These are phyloP conservation scores for Hozukius guyotensis DNA, from an alignment of 2,797 vertebrate genomes.

Conservation along the genomic window DNA sequence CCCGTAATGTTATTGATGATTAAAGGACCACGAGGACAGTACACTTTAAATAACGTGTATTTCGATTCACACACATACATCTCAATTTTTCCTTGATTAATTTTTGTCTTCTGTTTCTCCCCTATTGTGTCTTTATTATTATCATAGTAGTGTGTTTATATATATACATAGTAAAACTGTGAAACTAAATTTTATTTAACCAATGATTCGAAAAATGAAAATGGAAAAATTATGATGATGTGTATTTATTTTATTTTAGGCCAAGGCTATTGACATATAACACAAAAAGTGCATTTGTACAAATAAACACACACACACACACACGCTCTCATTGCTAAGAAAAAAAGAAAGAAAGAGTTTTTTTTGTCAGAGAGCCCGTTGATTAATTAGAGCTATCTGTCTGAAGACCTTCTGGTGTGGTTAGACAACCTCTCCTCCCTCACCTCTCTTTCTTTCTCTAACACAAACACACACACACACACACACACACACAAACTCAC, in stretches of 20 bases:
- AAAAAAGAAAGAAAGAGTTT: constrained; percentile 18
- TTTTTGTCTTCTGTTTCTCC: background rate
- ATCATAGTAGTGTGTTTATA: background rate
- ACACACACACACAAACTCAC: constrained; percentile 30
- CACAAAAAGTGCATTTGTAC: background rate
- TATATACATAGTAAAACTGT: background rate
- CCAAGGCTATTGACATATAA: background rate
- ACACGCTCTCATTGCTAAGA: background rate
- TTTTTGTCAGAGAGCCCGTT: constrained; percentile 20
- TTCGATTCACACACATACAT: background rate
- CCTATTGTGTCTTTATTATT: background rate
- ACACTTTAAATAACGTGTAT: background rate
- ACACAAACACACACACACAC: constrained; percentile 37
- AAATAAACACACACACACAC: constrained; percentile 4
- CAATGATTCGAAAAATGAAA: background rate
- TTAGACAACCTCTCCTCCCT: constrained; percentile 60
- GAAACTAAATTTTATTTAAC: background rate
- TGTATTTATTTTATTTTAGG: background rate
- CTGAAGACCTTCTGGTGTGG: constrained; percentile 60
- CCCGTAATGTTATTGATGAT: background rate
- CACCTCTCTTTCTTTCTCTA: constrained; percentile 23
- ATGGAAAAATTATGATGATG: background rate
- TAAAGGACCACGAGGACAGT: background rate
- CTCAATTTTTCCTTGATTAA: background rate
- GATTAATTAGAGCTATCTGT: constrained; percentile 72